Base-by-base conservation (phyloP, 2,113 vertebrate genomes). In the Perca fluviatilis region DNA sequence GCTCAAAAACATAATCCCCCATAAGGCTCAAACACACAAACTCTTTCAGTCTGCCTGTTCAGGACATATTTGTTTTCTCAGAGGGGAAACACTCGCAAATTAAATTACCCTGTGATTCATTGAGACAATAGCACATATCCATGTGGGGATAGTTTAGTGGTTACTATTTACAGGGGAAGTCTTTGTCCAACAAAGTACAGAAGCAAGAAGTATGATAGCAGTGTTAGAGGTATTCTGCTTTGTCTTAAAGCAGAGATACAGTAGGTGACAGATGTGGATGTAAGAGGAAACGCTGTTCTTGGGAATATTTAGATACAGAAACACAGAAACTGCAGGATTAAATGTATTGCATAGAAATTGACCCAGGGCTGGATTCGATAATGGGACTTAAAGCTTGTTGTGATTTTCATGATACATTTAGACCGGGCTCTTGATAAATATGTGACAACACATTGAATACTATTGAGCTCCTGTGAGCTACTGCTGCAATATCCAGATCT, bases 401-500 rank as follows among this genome's bases (percentile, higher is more conserved):
- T 70, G 88, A 90, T 91, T 88, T 93, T 86, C 84, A 77, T 93
- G 81, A 77, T 68, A 82, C 68, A 58, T 86, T 88, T 84, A 62
- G 71, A 19, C 58, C 54, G 23, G 2, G 60, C 77, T 91, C 74
- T 88, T 86, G 87, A 93, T 88, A 85, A 89, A 70, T 71, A 76
- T 85, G 80, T 87, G 86, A 91, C 88, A 86, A 89, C 6, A 21
- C 69, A 78, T 27, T 86, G 86, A 90, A 88, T 83, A 72, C 67
- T 71, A 82, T 88, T 87, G 82, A 83, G 85, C 88, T 82, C 83
- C 89, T 23, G 25, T 87, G 79, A 92, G 92, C 83, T 80, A 90
- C 87, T 77, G 81, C 88, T 83, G 80, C 89, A 92, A 92, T 91
- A 91, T 90, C 85, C 75, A 74, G 61, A 56, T 83, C 91, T 92